Evolutionary conservation across 1,140 invertebrate genomes (phyloP).

Genomic region (Drosophila ercepeae): DNA sequence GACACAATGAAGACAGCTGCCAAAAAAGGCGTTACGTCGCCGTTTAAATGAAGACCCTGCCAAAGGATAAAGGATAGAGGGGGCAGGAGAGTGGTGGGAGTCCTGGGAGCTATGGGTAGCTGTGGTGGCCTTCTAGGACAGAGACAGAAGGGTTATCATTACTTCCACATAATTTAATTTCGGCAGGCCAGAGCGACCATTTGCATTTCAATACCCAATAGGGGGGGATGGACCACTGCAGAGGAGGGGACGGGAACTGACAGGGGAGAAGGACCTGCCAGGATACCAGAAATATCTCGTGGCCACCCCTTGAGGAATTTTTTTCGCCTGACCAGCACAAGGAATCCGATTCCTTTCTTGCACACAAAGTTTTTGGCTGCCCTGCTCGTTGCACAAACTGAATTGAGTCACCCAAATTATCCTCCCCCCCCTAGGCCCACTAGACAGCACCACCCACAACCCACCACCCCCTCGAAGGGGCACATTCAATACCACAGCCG

Average conservation of each 20-base stretch:
- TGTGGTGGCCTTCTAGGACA: constrained; percentile 39
- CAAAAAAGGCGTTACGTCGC: constrained; percentile 77
- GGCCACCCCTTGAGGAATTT: constrained; percentile 1
- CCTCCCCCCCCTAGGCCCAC: constrained; percentile 9
- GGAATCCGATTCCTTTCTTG: constrained; percentile 57
- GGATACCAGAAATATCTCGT: constrained; percentile 14
- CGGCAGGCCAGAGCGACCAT: constrained; percentile 73
- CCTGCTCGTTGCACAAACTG: constrained; percentile 78
- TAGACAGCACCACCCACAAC: neutral
- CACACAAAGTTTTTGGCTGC: constrained; percentile 69
- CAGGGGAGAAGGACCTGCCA: constrained; percentile 6
- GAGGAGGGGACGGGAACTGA: no score
- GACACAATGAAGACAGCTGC: constrained; percentile 69
- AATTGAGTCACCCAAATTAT: constrained; percentile 73
- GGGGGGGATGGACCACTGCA: neutral
- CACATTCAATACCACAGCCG: neutral
- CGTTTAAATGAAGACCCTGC: constrained; percentile 56
- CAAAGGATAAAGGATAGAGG: neutral
- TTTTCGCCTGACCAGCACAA: constrained; percentile 24
- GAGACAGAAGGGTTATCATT: constrained; percentile 81
- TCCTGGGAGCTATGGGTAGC: constrained; percentile 5
- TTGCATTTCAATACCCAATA: constrained; percentile 81
- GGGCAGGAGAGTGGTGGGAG: neutral
- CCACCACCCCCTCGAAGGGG: no score
- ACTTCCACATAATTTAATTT: constrained; percentile 84